Evolutionary conservation across 2,888 invertebrate genomes (phyloP).

Genomic region (Drosophila paracracens): DNA sequence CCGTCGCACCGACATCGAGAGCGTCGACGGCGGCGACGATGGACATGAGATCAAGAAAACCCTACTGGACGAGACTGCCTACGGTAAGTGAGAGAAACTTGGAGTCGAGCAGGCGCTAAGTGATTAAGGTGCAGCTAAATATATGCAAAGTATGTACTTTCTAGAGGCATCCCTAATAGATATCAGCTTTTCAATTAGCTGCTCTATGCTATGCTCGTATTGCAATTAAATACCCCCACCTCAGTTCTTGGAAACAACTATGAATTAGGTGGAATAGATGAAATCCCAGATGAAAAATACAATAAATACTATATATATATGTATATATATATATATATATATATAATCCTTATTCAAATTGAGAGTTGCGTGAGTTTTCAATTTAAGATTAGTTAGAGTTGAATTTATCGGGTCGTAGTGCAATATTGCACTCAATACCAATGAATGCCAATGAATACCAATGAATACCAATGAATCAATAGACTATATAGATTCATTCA

Average conservation of each 20-base stretch:
- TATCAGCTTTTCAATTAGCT: neutral
- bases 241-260: neutral
- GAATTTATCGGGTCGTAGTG: neutral
- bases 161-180: neutral
- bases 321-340: too few species aligned
- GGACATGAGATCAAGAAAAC: slow-evolving; percentile 93
- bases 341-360: neutral
- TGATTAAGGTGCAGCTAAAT: neutral
- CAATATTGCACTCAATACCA: neutral
- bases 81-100: slow-evolving; percentile 87
- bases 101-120: neutral
- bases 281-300: neutral
- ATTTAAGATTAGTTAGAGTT: neutral
- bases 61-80: slow-evolving; percentile 92
- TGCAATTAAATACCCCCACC: neutral
- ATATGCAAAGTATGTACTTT: neutral
- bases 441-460: neutral
- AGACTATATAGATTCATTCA: neutral
- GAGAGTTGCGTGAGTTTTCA: neutral
- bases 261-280: neutral
- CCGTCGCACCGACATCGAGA: slow-evolving; percentile 90
- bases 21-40: slow-evolving; percentile 91
- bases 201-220: neutral
- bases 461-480: too few species aligned
- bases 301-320: too few species aligned